Evolutionary conservation across 2,113 vertebrate genomes (phyloP).

Genomic region (Tympanuchus pallidicinctus): DNA sequence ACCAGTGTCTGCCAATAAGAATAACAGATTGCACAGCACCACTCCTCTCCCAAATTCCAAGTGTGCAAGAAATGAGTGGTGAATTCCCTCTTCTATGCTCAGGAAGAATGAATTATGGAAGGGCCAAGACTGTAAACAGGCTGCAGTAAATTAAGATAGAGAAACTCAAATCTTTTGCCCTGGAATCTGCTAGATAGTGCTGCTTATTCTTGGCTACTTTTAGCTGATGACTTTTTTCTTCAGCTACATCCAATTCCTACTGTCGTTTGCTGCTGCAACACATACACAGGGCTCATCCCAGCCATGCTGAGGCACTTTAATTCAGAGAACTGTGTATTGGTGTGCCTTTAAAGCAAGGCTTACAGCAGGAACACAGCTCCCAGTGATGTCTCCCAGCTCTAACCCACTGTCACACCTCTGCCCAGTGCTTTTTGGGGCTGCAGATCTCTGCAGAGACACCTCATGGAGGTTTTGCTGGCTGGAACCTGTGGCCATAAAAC

Average conservation of each 20-base stretch:
- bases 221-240: neutral
- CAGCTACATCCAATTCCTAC: neutral
- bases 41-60: neutral
- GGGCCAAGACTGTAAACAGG: neutral
- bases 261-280: fast-evolving
- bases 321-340: neutral
- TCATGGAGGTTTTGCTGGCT: neutral
- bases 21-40: neutral
- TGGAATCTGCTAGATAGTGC: neutral
- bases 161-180: neutral
- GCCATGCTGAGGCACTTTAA: neutral
- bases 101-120: neutral
- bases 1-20: neutral
- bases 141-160: neutral
- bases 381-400: neutral
- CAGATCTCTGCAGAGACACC: neutral
- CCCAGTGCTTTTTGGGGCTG: neutral
- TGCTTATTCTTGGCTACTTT: neutral
- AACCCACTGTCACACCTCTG: neutral
- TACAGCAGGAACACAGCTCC: neutral
- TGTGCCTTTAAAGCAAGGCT: neutral
- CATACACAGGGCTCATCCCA: neutral
- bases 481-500: neutral
- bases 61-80: neutral
- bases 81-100: neutral